Percentiles rank a stretch among this genome's conserved stretches.
phyloP scores from a whole-genome alignment of 2,888 invertebrate genomes.

The Lasioglossum calceatum region DNA sequence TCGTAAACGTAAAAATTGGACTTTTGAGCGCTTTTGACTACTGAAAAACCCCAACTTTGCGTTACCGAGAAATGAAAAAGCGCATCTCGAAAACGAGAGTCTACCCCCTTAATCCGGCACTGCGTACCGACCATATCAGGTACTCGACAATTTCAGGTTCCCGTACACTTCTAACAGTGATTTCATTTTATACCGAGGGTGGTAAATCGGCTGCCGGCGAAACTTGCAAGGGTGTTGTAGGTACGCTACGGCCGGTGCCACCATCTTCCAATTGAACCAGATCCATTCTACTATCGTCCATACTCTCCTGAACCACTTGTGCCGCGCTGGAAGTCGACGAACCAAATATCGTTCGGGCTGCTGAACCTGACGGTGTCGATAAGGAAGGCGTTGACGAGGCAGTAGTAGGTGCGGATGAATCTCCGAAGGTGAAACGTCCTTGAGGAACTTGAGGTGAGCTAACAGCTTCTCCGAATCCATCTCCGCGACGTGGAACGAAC shows the following conservation, averaged over 20 bases:
- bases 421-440: constrained; percentile 88
- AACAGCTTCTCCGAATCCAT: constrained; percentile 96
- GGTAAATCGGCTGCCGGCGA: constrained; percentile 85
- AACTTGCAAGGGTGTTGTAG: constrained; percentile 88
- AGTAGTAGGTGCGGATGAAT: constrained; percentile 83
- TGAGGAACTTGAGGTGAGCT: constrained; percentile 93
- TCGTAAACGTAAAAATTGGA: too few species aligned
- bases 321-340: constrained; percentile 81
- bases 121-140: background rate
- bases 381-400: constrained; percentile 78
- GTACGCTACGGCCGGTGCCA: constrained; percentile 88
- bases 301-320: constrained; percentile 87
- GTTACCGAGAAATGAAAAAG: too few species aligned
- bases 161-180: background rate
- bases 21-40: too few species aligned
- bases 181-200: constrained; percentile 72
- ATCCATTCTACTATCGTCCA: constrained; percentile 92
- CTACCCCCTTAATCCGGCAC: background rate
- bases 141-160: background rate
- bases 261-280: constrained; percentile 87
- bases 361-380: constrained; percentile 70
- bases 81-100: too few species aligned
- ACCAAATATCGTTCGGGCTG: constrained; percentile 75
- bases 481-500: constrained; percentile 92
- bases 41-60: too few species aligned